A percentile compares a stretch with the other conserved stretches of the same genome.
phyloP scores from a whole-genome alignment of 2,113 vertebrate genomes.

The Scomber japonicus region DNA sequence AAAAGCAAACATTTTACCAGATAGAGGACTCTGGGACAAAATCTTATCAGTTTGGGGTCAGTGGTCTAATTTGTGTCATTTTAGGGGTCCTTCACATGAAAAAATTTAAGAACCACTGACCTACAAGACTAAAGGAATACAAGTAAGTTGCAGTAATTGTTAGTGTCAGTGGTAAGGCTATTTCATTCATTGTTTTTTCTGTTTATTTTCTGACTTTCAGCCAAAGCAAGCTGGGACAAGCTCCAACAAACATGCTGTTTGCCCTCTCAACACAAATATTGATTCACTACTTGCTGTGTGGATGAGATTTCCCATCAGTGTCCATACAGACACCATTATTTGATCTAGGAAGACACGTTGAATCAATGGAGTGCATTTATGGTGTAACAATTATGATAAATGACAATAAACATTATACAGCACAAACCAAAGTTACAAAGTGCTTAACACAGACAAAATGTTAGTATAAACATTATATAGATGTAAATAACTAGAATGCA shows the following conservation, averaged over 20 bases:
- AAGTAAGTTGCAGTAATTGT: not conserved
- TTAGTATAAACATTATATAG: too few relatives aligned
- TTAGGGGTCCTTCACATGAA: too few relatives aligned
- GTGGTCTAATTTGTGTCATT: too few relatives aligned
- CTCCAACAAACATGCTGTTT: slow-evolving; percentile 22
- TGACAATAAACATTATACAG: not conserved
- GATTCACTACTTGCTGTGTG: slow-evolving; percentile 19
- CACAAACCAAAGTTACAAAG: not conserved
- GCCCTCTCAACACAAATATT: slow-evolving; percentile 49
- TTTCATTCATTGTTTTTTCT: slow-evolving; percentile 5
- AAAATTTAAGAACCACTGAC: not conserved
- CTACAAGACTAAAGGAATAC: not conserved
- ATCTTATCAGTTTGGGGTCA: too few relatives aligned
- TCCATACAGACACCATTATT: slow-evolving; percentile 39
- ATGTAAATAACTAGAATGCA: not conserved
- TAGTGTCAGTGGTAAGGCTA: not conserved
- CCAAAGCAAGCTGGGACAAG: not conserved
- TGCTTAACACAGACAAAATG: not conserved
- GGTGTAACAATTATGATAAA: slow-evolving; percentile 4
- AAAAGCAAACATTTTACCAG: too few relatives aligned
- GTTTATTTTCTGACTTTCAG: slow-evolving; percentile 23
- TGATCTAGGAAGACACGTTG: not conserved
- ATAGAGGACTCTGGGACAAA: too few relatives aligned
- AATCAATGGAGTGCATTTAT: slow-evolving; percentile 4
- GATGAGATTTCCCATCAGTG: slow-evolving; percentile 53